Percentiles rank a stretch among this genome's conserved stretches.
phyloP scores from a whole-genome alignment of 1,140 invertebrate genomes.

The Saccostrea echinata region DNA sequence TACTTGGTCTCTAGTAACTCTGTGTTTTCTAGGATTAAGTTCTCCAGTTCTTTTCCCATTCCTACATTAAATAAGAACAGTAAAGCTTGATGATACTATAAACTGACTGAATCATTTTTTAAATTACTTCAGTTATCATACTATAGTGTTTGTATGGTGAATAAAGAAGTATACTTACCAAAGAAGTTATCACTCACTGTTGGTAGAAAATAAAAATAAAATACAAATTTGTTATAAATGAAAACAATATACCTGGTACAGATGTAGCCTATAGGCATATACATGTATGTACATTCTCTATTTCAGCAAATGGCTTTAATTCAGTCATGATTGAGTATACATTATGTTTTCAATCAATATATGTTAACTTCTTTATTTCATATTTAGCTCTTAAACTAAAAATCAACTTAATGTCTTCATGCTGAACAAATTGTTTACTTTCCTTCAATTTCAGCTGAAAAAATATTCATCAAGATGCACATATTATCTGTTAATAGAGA shows the following conservation, averaged over 20 bases:
- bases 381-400: too few species aligned
- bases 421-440: too few species aligned
- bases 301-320: too few species aligned
- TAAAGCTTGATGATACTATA: neutral
- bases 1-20: constrained; percentile 99
- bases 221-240: constrained; percentile 41
- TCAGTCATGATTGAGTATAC: too few species aligned
- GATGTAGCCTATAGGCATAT: too few species aligned
- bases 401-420: too few species aligned
- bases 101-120: neutral
- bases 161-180: constrained; percentile 87
- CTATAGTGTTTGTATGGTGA: too few species aligned
- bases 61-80: constrained; percentile 83
- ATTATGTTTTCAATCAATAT: too few species aligned
- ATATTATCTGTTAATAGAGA: neutral
- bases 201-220: constrained; percentile 62
- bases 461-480: neutral
- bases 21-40: constrained; percentile 99
- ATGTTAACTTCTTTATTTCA: too few species aligned
- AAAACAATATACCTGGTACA: neutral
- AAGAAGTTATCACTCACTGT: constrained; percentile 99
- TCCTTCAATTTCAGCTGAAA: too few species aligned
- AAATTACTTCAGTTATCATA: too few species aligned
- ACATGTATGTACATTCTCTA: too few species aligned
- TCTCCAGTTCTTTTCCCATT: constrained; percentile 99